phyloP scores from a whole-genome alignment of 2,113 vertebrate species.

The Syngnathus scovelli region DNA sequence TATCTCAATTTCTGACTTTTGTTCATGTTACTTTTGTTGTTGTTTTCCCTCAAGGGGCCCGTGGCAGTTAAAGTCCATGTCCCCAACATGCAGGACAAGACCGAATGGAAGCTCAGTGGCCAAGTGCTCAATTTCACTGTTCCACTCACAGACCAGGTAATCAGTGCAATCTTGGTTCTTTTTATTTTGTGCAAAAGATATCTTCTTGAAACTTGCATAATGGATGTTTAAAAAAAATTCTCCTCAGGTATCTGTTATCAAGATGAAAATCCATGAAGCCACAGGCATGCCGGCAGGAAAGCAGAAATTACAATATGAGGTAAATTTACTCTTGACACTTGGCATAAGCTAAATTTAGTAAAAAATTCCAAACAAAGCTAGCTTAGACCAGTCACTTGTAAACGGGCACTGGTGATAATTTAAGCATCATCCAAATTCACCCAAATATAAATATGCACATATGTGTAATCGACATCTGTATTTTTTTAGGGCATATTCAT shows the following conservation, averaged over 20 bases:
- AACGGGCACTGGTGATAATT: neutral
- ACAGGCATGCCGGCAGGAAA: slow-evolving; percentile 98
- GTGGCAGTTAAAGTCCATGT: slow-evolving; percentile 98
- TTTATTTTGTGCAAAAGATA: neutral
- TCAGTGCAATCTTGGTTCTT: neutral
- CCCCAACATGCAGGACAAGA: slow-evolving; percentile 99
- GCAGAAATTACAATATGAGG: slow-evolving; percentile 97
- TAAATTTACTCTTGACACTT: slow-evolving; percentile 41
- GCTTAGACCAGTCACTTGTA: neutral
- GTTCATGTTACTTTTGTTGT: neutral
- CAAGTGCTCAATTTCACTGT: slow-evolving; percentile 94
- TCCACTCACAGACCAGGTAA: slow-evolving; percentile 92
- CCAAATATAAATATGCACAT: neutral
- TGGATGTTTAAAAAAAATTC: slow-evolving; percentile 2
- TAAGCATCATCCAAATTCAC: neutral
- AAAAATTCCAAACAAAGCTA: neutral
- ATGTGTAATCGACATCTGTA: neutral
- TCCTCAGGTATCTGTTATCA: slow-evolving; percentile 93
- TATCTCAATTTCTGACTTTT: neutral
- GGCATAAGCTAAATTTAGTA: neutral
- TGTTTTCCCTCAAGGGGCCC: slow-evolving; percentile 74
- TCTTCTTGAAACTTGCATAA: neutral
- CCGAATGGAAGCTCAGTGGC: slow-evolving; percentile 94
- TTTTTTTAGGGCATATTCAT: slow-evolving; percentile 92
- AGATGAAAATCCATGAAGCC: slow-evolving; percentile 98